Evolutionary conservation across 2,113 vertebrate species (phyloP).

Genomic region (Sterrhoptilus dennistouni): DNA sequence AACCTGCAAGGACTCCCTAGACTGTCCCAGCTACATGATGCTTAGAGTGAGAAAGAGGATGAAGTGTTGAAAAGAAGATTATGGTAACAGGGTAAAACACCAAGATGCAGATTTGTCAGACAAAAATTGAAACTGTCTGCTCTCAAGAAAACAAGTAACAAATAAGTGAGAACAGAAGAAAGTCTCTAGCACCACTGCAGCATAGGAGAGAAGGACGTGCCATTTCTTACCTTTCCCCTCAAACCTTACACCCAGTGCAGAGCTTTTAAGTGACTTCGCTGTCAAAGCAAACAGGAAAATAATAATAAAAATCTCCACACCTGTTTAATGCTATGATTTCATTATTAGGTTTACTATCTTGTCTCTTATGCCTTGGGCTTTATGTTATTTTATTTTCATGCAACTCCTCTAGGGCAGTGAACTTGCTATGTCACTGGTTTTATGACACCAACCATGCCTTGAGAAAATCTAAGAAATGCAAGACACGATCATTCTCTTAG

Average conservation of each 20-base stretch:
- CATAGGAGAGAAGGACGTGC: not conserved
- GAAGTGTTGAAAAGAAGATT: not conserved
- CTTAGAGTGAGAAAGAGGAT: not conserved
- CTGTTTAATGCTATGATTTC: not conserved
- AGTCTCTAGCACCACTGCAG: not conserved
- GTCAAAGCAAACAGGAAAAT: not conserved
- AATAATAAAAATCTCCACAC: not conserved
- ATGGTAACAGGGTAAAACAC: not conserved
- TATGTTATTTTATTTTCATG: not conserved
- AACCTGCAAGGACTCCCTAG: not conserved
- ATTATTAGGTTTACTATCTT: not conserved
- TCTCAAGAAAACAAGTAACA: not conserved
- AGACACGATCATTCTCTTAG: not conserved
- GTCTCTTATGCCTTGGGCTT: not conserved
- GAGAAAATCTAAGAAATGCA: not conserved
- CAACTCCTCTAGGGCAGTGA: not conserved
- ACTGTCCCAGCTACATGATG: not conserved
- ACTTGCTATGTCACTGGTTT: not conserved
- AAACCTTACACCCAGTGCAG: not conserved
- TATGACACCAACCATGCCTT: not conserved
- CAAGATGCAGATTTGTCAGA: fast-evolving
- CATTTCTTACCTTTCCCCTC: not conserved
- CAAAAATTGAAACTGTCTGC: not conserved
- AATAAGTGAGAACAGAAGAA: not conserved
- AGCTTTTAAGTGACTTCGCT: not conserved